phyloP scores from a whole-genome alignment of 2,113 vertebrate species.

The Pterocles burchelli region DNA sequence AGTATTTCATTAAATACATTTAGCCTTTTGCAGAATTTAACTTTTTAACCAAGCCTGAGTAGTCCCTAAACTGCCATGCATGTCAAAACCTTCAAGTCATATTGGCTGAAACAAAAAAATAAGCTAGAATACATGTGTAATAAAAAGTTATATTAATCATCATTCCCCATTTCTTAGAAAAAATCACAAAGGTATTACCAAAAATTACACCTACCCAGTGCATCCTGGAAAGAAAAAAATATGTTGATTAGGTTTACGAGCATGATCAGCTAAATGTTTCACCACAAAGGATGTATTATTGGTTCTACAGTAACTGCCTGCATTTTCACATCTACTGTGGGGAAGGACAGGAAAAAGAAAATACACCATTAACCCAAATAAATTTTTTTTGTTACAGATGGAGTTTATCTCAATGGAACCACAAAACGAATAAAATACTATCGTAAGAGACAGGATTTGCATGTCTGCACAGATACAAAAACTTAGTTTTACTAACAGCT shows the following conservation, averaged over 20 bases:
- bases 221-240: not conserved
- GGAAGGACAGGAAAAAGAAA: not conserved
- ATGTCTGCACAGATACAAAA: not conserved
- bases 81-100: not conserved
- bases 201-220: not conserved
- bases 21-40: not conserved
- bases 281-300: not conserved
- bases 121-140: not conserved
- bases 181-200: not conserved
- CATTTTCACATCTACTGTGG: not conserved
- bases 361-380: not conserved
- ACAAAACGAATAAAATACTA: not conserved
- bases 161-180: not conserved
- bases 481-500: not conserved
- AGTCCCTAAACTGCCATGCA: not conserved
- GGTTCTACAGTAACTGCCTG: not conserved
- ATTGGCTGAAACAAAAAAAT: not conserved
- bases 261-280: not conserved
- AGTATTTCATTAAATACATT: not conserved
- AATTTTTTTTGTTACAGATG: slow-evolving; percentile 8
- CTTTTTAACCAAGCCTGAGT: not conserved
- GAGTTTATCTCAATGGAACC: not conserved
- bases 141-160: not conserved
- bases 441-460: not conserved
- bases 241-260: not conserved